phyloP scores from a whole-genome alignment of 1,140 invertebrate genomes.

The Oryzaephilus surinamensis region DNA sequence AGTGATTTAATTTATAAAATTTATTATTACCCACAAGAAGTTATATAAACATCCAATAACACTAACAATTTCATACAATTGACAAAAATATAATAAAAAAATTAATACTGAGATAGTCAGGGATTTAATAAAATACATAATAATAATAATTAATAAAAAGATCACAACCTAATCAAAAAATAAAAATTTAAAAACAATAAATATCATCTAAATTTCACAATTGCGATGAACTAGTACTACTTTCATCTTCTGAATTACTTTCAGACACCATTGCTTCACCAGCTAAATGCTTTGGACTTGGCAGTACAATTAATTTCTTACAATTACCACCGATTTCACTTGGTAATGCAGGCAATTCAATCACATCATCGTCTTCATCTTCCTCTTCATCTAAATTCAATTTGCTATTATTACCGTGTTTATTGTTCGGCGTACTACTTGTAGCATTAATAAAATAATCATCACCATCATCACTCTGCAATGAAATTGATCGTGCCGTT shows the following conservation, averaged over 20 bases:
- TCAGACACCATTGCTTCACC: conserved; percentile 48
- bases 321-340: conserved; percentile 30
- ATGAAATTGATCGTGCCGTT: conserved; percentile 19
- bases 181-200: conserved; percentile 13
- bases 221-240: conserved; percentile 36
- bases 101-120: too few relatives aligned
- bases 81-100: too few relatives aligned
- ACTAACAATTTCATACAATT: too few relatives aligned
- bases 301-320: conserved; percentile 19
- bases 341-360: conserved; percentile 29
- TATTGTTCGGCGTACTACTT: not conserved
- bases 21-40: too few relatives aligned
- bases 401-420: not conserved
- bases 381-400: conserved; percentile 27
- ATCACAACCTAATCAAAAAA: conserved; percentile 22
- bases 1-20: too few relatives aligned
- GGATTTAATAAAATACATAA: too few relatives aligned
- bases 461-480: conserved; percentile 19
- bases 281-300: conserved; percentile 47
- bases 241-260: conserved; percentile 45
- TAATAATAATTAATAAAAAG: conserved; percentile 10
- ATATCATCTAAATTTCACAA: conserved; percentile 29
- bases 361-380: conserved; percentile 22
- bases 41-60: too few relatives aligned
- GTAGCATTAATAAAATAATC: not conserved